Base-by-base conservation (phyloP, 2,113 vertebrate species). In the Dromaius novaehollandiae region DNA sequence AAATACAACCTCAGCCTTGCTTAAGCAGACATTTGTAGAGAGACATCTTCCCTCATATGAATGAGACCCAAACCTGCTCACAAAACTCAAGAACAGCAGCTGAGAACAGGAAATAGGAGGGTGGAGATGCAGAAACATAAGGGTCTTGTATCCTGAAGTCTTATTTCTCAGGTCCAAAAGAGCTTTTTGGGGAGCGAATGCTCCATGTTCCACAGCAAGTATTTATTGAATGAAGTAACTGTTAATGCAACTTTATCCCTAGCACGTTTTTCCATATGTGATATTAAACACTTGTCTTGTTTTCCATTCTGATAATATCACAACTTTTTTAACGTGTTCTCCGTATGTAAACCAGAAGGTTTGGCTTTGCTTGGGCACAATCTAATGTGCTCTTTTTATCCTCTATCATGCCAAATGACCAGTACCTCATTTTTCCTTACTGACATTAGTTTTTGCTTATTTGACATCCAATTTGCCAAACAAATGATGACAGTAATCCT, bases 401-500 rank as follows among this genome's bases (percentile, higher is more conserved):
- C 6, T 84, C 32, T 82, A 8, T 17, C 25, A 56, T 61, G 25
- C 32, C 36, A 82, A 65, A 86, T 91, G 64, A 74, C 48, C 26
- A 26, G 64, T 73, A 44, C 2, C 1, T 58, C 8, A 2, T 46
- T 66, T 74, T 71, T 53, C 32, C 32, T 84, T 80, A 42, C 56
- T 96, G 55, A 50, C 24, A 68, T 58, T 90, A 83, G 80, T 78
- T 90, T 94, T 93, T 90, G 18, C 42, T 60, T 81, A 60, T 77
- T 77, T 90, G 82, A 84, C 36, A 82, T 86, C 90, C 76, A 95
- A 90, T 96, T 95, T 96, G 55, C 80, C 73, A 86, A 68, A 96
- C 82, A 32, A 95, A 78, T 90, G 60, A 76, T 88, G 96, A 86
- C 90, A 93, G 64, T 93, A 94, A 96, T 96, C 86, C 92, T 88